Evolutionary conservation across 2,888 invertebrate species (phyloP), one percentile per base, ranked within the genome.

Genomic region (Syritta pipiens): DNA sequence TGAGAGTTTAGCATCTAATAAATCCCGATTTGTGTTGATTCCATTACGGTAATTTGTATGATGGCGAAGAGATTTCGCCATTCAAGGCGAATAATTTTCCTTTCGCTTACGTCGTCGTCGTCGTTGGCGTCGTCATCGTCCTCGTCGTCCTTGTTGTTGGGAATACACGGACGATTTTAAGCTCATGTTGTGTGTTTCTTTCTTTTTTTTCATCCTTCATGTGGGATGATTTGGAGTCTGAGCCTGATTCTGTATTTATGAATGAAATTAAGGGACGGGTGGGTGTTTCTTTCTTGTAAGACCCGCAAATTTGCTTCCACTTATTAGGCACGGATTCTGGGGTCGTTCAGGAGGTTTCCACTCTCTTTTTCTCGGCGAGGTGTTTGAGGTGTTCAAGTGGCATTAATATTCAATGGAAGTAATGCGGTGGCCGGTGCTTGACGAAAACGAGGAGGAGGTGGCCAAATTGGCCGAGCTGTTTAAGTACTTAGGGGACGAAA

Each of bases 21-120:
- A 79, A 67, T 74, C 57, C 74, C 49, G 79, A 79, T 74, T 74
- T 62, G 74, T 62, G 74, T 79, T 79, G 74, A 79, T 79, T 60
- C 74, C 74, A 79, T 79, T 74, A 79, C 12, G 62, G 68, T 72
- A 68, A 79, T 74, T 79, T 72, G 46, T 46, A 49, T 69, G 49
- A 22, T 63, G 59, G 59, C 26, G 42, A 22, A 20, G 49, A 42
- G 51, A 59, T 30, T 69, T 49, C 35, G 6, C 5, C 68, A 42
- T 40, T 59, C 40, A 59, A 14, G 24, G 9, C 19, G 26, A 26
- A 26, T 42, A 14, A 20, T 20, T 46, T 55, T 28, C 37, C 7
- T 48, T 35, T 14, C 7, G 46, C 17, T 14, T 48, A 6, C n/a
- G 7, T 53, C 7, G n/a, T 14, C 20, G 9, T 7, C n/a, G n/a